Evolutionary conservation across 1,140 invertebrate species (phyloP), one percentile per base, ranked within the genome.

Genomic region (Drosophila burlai): DNA sequence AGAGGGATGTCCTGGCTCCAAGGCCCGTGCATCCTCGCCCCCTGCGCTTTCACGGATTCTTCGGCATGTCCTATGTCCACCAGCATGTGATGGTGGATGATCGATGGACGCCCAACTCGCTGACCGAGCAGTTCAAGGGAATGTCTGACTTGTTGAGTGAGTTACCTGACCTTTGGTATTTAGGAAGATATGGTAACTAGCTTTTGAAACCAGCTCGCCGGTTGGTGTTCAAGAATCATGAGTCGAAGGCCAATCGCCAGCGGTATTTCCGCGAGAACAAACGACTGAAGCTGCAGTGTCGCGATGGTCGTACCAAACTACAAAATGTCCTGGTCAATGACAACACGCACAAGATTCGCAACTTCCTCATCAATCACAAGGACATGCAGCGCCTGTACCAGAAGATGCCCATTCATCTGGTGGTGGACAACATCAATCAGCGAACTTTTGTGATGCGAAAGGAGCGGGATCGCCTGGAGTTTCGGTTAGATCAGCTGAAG

Each of bases 381-480:
- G 84, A 91, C 10, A 86, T 92, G 81, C 89, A 92, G 59, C 80
- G 91, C 2, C 42, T 93, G 0, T 93, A 93, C 57, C 77, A 92
- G 40, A 81, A 81, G 34, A 93, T 93, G 92, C 92, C 92, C 24
- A 79, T 91, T 43, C 73, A 92, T 34, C 38, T 80, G 45, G 84
- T 93, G 11, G 84, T 87, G 18, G 92, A 93, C 29, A 92, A 93
- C 24, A 92, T 93, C 4, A 92, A 93, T 79, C 89, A 92, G 50
- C 82, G 87, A 1, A 92, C 92, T 6, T 93, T 93, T 85, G 83
- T 90, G 7, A 55, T 91, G 78, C 82, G 91, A 0, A 93, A 93
- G 46, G 90, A 93, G 50, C 79, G 89, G 2, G 92, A 93, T 83
- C 91, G 90, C 11, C 61, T 92, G 7, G 62, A 79, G 45, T 82